phyloP scores from a whole-genome alignment of 2,797 vertebrate genomes.

The Percopsis omiscomaycus region DNA sequence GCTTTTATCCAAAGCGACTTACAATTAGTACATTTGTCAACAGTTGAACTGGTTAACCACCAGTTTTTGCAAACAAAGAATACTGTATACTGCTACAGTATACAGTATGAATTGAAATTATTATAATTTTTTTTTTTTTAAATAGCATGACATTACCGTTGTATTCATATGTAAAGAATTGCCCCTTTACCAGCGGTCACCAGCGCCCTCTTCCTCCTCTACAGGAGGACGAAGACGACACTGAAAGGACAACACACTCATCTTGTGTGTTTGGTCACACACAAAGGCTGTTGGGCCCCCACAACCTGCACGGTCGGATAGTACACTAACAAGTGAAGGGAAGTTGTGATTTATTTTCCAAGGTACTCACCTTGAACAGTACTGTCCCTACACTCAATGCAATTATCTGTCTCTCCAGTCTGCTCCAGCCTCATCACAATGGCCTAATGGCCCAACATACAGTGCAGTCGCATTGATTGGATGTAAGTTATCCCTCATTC shows the following conservation, averaged over 20 bases:
- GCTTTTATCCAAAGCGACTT: too few species aligned
- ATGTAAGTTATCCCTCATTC: too few species aligned
- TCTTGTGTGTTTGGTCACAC: too few species aligned
- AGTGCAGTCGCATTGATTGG: conserved; percentile 45
- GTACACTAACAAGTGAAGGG: conserved; percentile 44
- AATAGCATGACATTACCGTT: too few species aligned
- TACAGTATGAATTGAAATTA: too few species aligned
- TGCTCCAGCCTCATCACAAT: conserved; percentile 37
- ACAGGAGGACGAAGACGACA: neutral
- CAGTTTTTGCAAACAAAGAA: too few species aligned
- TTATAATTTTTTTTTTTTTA: too few species aligned
- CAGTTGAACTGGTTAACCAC: too few species aligned
- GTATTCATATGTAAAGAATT: too few species aligned
- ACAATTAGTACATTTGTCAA: too few species aligned
- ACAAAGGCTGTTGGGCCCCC: conserved; percentile 36
- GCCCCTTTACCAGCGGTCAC: conserved; percentile 17
- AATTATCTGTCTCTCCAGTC: conserved; percentile 53
- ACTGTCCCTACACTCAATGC: conserved; percentile 55
- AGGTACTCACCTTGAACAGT: conserved; percentile 71
- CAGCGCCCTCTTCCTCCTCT: conserved; percentile 26
- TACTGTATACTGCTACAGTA: too few species aligned
- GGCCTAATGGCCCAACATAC: conserved; percentile 58
- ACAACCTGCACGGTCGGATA: conserved; percentile 50
- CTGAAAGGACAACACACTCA: too few species aligned
- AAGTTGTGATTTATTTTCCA: conserved; percentile 65